Base-by-base conservation (phyloP, 2,113 vertebrate genomes). In the Pseudorhombus dupliciocellatus region DNA sequence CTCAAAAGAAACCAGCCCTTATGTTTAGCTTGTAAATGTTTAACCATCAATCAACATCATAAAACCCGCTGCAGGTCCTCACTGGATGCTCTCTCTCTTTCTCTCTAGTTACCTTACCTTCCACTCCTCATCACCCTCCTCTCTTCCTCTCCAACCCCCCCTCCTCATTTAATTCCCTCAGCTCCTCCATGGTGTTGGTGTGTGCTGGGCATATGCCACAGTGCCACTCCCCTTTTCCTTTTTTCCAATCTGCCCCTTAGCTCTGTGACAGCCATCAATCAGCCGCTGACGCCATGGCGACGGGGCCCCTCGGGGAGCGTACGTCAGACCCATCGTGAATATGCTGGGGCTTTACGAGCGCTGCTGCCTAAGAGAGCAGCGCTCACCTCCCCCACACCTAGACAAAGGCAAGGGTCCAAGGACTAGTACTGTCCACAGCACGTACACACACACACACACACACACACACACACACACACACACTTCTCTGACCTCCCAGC, bases 201-300 rank as follows among this genome's bases (percentile, higher is more conserved):
- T 93, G 93, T 93, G 90, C 85, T 15, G 87, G 94, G 94, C 94
- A 95, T 96, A 90, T 91, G 89, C 88, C 90, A 90, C 73, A 7
- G 90, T 93, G 94, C 92, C 95, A 92, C 92, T 95, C 93, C 92
- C 92, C 92, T 92, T 92, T 62, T 90, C 90, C 92, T 93, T 89
- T 90, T n/a, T 24, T 66, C 77, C 94, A 94, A 95, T 95, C 93
- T 94, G 92, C 91, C 93, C n/a, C 84, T 92, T 90, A 93, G 93
- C 93, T 21, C 83, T 81, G 81, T 95, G 95, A 95, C 95, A 96
- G 94, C 94, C 95, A 97, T 96, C 95, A 95, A 95, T 96, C 95
- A 95, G 78, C 25, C 63, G 0, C 65, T 80, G 94, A 95, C 87
- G 87, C 90, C 93, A 94, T 94, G 94, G 95, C 90, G 94, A 94